Percentiles rank a stretch among this genome's conserved stretches.
Evolutionary conservation across 2,888 invertebrate species (phyloP).

Genomic region (Phalera bucephala): DNA sequence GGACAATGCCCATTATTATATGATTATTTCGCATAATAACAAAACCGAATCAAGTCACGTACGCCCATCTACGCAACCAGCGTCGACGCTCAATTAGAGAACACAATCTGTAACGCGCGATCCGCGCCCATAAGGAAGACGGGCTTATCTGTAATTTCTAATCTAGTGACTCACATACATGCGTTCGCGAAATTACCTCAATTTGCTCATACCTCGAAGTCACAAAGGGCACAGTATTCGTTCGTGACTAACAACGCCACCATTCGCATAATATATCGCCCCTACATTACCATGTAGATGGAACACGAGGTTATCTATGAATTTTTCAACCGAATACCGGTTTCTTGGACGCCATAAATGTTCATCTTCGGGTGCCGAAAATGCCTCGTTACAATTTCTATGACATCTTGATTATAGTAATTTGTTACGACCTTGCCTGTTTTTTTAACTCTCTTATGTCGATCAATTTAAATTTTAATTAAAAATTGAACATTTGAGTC

Average conservation of each 20-base stretch:
- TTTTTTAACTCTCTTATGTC: not conserved
- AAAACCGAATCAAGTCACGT: constrained; percentile 62
- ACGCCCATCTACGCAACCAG: constrained; percentile 30
- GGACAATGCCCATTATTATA: constrained; percentile 36
- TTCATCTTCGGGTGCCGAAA: constrained; percentile 48
- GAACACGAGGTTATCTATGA: constrained; percentile 20
- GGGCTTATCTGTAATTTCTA: constrained; percentile 70
- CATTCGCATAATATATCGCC: constrained; percentile 6
- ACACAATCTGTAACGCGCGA: constrained; percentile 53
- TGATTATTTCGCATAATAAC: constrained; percentile 41
- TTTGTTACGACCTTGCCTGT: constrained; percentile 24
- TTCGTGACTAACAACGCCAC: constrained; percentile 33
- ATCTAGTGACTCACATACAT: constrained; percentile 62
- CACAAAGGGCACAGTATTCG: constrained; percentile 36
- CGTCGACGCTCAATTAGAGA: constrained; percentile 60
- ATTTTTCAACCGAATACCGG: constrained; percentile 28
- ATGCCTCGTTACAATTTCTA: constrained; percentile 37
- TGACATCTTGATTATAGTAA: constrained; percentile 42
- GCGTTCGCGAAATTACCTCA: constrained; percentile 58
- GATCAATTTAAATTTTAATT: not conserved
- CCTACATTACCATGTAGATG: constrained; percentile 8
- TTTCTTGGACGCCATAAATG: constrained; percentile 36
- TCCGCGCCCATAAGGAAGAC: constrained; percentile 69
- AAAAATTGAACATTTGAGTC: not conserved
- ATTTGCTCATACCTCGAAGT: constrained; percentile 28